Conservation (phyloP, 2,113 vertebrate genomes). For the Sylvia atricapilla region DNA sequence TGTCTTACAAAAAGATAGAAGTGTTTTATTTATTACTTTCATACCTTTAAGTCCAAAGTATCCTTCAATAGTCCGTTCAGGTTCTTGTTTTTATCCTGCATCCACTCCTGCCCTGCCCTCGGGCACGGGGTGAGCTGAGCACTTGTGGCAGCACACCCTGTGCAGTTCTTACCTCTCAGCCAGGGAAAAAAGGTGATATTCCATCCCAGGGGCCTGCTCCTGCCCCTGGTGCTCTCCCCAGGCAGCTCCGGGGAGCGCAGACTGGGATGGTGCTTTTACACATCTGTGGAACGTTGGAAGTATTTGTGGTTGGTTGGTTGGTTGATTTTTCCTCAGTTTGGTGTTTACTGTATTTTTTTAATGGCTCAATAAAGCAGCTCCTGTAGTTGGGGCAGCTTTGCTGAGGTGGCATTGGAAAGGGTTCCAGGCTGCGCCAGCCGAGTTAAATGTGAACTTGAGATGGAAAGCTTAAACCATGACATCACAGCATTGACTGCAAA, state of each 20-base stretch:
- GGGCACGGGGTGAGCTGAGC: background rate
- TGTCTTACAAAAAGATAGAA: background rate
- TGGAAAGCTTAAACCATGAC: constrained; percentile 39
- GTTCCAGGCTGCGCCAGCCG: background rate
- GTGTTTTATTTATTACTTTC: constrained; percentile 46
- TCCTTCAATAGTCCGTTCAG: background rate
- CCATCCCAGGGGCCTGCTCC: background rate
- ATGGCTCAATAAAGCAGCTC: background rate
- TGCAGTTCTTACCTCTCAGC: background rate
- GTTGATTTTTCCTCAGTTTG: background rate
- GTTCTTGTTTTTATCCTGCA: background rate
- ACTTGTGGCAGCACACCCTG: background rate
- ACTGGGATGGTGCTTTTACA: background rate
- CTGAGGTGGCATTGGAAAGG: constrained; percentile 6
- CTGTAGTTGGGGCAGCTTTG: background rate
- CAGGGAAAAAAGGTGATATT: background rate
- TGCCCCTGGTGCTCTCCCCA: background rate
- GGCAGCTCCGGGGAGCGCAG: background rate
- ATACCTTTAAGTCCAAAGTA: background rate
- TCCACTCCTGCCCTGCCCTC: background rate
- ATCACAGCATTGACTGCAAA: background rate
- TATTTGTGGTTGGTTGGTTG: background rate
- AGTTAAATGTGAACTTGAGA: background rate
- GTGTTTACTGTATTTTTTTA: background rate
- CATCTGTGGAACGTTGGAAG: background rate